Evolutionary conservation across 2,113 vertebrate genomes (phyloP).

Genomic region (Rhineura floridana): DNA sequence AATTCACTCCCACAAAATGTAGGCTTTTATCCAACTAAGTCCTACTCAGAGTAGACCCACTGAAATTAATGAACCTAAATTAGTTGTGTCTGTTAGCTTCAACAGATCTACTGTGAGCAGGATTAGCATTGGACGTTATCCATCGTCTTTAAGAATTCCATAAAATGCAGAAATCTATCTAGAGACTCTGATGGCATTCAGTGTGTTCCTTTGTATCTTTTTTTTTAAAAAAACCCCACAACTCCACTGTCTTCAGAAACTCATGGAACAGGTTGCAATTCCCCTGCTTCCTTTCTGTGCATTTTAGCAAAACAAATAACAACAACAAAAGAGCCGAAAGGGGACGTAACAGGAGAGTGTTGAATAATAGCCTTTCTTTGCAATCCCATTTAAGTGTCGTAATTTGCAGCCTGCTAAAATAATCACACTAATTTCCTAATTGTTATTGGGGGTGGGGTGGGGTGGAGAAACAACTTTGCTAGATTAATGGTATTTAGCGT

Average conservation of each 20-base stretch:
- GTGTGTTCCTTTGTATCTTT: neutral
- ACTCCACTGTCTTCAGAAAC: neutral
- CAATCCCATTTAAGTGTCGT: neutral
- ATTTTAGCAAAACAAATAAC: conserved; percentile 14
- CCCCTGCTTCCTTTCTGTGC: neutral
- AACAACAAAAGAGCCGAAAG: neutral
- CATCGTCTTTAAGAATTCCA: neutral
- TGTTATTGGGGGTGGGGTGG: neutral
- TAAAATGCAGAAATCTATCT: neutral
- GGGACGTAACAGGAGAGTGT: neutral
- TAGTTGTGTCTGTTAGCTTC: too few relatives aligned
- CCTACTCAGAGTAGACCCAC: too few relatives aligned
- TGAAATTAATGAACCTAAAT: too few relatives aligned
- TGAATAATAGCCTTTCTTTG: neutral
- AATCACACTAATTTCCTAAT: conserved; percentile 20
- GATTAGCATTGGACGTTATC: too few relatives aligned
- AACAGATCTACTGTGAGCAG: too few relatives aligned
- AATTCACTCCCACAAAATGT: too few relatives aligned
- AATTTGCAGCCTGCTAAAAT: conserved; percentile 8
- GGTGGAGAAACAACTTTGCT: neutral
- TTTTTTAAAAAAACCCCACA: too few relatives aligned
- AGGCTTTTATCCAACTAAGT: too few relatives aligned
- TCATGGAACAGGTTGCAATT: neutral
- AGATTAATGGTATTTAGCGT: neutral
- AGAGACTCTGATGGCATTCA: neutral